These are phyloP conservation scores for Drosophila picticornis DNA, from an alignment of 2,888 invertebrate species.

Conservation along the genomic window DNA sequence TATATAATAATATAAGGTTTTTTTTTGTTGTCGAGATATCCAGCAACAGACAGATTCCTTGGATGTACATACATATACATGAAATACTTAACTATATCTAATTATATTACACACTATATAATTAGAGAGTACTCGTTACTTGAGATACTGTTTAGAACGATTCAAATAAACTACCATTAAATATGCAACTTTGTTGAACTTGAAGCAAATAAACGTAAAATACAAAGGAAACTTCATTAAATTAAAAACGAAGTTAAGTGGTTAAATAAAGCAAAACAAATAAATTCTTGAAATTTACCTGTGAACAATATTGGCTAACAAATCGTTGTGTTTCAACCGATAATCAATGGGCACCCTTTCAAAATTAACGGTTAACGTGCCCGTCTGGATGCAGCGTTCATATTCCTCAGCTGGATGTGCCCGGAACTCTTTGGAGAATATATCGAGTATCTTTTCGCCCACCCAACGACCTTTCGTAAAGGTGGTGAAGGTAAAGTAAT, in stretches of 20 bases:
- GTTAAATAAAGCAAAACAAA: not conserved
- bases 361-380: constrained; percentile 97
- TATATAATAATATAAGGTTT: constrained; percentile 1
- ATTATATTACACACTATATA: not conserved
- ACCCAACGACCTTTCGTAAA: constrained; percentile 99
- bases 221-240: constrained; percentile 11
- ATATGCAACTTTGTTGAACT: constrained; percentile 23
- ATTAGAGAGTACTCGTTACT: constrained; percentile 8
- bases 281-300: constrained; percentile 87
- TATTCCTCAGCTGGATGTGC: constrained; percentile 97
- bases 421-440: constrained; percentile 96
- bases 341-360: constrained; percentile 96
- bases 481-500: constrained; percentile 98
- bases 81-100: not conserved
- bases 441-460: constrained; percentile 95
- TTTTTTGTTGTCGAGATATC: not conserved
- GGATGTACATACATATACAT: not conserved
- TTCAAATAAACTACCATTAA: constrained; percentile 10
- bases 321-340: constrained; percentile 95
- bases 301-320: constrained; percentile 96
- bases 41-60: not conserved
- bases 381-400: constrained; percentile 95
- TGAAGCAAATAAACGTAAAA: constrained; percentile 20
- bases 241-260: constrained; percentile 16
- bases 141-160: constrained; percentile 22